Percentiles rank a stretch among this genome's conserved stretches.
phyloP scores from a whole-genome alignment of 2,888 invertebrate genomes.

The Ecdyonurus torrentis region DNA sequence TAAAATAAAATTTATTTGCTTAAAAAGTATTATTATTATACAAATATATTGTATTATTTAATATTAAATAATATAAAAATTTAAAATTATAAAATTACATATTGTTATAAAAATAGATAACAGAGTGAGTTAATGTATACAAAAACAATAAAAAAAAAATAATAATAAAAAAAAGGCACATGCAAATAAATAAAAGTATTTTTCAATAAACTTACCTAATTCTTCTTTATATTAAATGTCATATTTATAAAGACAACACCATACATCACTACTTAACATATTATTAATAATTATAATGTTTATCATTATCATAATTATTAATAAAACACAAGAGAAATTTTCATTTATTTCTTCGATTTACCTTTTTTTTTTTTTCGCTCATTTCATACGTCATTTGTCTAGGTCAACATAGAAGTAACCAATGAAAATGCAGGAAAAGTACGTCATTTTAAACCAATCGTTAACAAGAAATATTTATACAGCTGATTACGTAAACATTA shows the following conservation, averaged over 20 bases:
- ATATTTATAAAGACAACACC: background rate
- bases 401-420: background rate
- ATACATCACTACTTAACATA: background rate
- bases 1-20: no score
- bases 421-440: background rate
- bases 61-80: no score
- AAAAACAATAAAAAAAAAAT: no score
- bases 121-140: no score
- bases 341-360: background rate
- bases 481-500: background rate
- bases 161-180: no score
- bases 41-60: no score
- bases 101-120: no score
- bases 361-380: background rate
- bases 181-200: background rate
- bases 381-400: conserved; percentile 3
- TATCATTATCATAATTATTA: background rate
- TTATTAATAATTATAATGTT: background rate
- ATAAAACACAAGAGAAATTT: background rate
- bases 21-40: no score
- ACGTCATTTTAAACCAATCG: background rate
- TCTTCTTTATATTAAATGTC: background rate
- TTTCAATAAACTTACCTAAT: background rate
- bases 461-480: background rate
- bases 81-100: no score